Base-by-base conservation (phyloP, 2,888 invertebrate species). In the Heteropelma amictum region DNA sequence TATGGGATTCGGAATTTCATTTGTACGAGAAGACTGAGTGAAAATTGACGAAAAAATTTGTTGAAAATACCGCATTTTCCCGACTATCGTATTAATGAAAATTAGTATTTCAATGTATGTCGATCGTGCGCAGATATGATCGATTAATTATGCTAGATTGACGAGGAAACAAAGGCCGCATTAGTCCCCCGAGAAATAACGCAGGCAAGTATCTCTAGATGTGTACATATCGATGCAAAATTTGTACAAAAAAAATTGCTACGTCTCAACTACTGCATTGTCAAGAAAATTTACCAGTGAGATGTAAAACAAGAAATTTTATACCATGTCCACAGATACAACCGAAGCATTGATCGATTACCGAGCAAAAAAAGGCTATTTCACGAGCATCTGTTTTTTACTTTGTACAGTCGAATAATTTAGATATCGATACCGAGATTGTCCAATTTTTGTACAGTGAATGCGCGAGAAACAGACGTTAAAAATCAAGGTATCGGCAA, bases 211-310 rank as follows among this genome's bases (percentile, higher is more conserved):
- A 56, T 56, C 5, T 30, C 6, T 30, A n/a, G n/a, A n/a, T 19
- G n/a, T 23, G 7, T 38, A 14, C 10, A 23, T 53, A 53, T 72
- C 28, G 30, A 71, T 75, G 75, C 61, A 71, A 63, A 61, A 42
- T 67, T 33, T 42, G 17, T 47, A 56, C 28, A 45, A 58, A 71
- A n/a, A n/a, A n/a, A 70, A 53, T 30, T 63, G 68, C 75, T 71
- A 76, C 71, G 67, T 47, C 40, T 17, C 40, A 72, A 75, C 71
- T 75, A 71, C 75, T 56, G 75, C 71, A 75, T 75, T 67, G 35
- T 56, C 58, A 74, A 60, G 14, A 61, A 65, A 65, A 49, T 61
- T 75, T 51, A 67, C 67, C 42, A 40, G 63, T 63, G 71, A 65
- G 63, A 35, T 64, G n/a, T 47, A 35, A 61, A 30, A 42, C 35